phyloP scores from a whole-genome alignment of 1,140 invertebrate species.

The Lerema accius region DNA sequence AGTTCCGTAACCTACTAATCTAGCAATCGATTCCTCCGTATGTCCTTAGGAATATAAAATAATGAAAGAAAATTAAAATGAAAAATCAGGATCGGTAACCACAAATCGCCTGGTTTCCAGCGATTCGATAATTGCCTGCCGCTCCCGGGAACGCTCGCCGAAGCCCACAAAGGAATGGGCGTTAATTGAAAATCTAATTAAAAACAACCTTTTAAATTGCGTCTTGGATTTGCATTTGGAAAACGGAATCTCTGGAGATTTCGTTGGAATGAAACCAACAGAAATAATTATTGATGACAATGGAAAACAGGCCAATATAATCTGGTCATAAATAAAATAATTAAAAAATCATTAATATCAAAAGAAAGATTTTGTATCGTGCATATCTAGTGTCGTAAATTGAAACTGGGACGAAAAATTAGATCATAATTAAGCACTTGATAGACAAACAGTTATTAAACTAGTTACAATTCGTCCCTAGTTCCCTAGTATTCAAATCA shows the following conservation, averaged over 20 bases:
- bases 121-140: not conserved
- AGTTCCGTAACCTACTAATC: too few relatives aligned
- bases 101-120: not conserved
- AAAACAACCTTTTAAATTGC: not conserved
- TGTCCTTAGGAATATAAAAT: too few relatives aligned
- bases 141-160: not conserved
- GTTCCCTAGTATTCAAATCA: constrained; percentile 39
- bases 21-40: too few relatives aligned
- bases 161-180: not conserved
- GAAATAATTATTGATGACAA: not conserved
- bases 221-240: not conserved
- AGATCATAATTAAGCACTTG: too few relatives aligned
- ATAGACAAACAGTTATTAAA: too few relatives aligned
- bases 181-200: not conserved
- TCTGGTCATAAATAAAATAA: too few relatives aligned
- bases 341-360: too few relatives aligned
- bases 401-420: too few relatives aligned
- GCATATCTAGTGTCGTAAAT: too few relatives aligned
- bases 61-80: not conserved
- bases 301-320: too few relatives aligned
- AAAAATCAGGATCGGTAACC: not conserved
- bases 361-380: too few relatives aligned
- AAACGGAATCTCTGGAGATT: not conserved
- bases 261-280: not conserved
- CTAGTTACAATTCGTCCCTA: constrained; percentile 28